Percentiles rank a stretch among this genome's conserved stretches.
Conservation (phyloP, 2,113 vertebrate species). For the Tragelaphus imberbis region DNA sequence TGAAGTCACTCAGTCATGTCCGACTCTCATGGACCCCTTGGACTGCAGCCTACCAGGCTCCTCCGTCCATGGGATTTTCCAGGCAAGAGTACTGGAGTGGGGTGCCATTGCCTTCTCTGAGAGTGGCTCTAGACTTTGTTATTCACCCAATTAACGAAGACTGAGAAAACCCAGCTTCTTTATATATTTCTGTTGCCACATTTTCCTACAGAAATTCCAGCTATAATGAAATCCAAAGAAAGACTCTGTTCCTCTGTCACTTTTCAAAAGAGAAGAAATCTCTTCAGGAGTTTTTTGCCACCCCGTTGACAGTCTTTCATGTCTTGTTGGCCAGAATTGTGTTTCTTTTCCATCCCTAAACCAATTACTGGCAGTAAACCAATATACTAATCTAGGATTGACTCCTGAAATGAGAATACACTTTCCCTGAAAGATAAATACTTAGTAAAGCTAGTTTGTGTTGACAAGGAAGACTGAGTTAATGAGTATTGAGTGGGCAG, state of each 20-base stretch:
- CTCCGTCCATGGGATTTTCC: too few relatives aligned
- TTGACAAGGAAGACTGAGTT: slow-evolving; percentile 38
- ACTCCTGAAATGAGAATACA: slow-evolving; percentile 2
- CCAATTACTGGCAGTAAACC: slow-evolving; percentile 4
- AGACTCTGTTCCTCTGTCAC: not conserved
- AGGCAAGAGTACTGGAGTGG: too few relatives aligned
- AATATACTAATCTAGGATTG: slow-evolving; percentile 7
- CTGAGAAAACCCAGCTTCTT: not conserved
- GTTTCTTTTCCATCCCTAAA: not conserved
- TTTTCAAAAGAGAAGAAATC: not conserved
- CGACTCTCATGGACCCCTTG: too few relatives aligned
- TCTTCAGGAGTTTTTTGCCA: not conserved
- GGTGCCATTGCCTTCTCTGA: not conserved
- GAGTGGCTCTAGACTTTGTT: not conserved
- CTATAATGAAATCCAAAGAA: not conserved
- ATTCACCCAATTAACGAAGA: not conserved
- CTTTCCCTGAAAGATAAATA: not conserved
- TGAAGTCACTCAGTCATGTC: too few relatives aligned
- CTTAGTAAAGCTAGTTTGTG: slow-evolving; percentile 30
- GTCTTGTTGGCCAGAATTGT: not conserved
- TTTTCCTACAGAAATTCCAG: not conserved
- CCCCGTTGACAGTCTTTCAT: not conserved
- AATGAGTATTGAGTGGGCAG: not conserved
- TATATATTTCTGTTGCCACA: not conserved
- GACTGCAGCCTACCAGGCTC: too few relatives aligned